These are phyloP conservation scores for Fregata magnificens DNA, from an alignment of 2,113 vertebrate genomes.

Conservation along the genomic window DNA sequence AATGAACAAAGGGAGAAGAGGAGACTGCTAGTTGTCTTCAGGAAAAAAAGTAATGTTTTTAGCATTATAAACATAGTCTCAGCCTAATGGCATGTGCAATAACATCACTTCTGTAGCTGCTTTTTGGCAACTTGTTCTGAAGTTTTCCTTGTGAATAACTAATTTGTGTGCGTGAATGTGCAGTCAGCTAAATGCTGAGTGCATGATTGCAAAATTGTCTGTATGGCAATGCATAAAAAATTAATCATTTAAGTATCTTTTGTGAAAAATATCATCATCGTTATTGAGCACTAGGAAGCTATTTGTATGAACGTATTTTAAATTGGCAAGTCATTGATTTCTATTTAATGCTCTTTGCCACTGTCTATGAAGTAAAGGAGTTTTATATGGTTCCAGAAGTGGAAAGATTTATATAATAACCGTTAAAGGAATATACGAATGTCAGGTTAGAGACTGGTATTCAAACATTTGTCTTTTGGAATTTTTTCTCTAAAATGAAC, in stretches of 20 bases:
- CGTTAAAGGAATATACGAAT: slow-evolving; percentile 45
- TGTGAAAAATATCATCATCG: neutral
- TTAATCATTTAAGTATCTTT: neutral
- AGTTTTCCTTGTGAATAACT: neutral
- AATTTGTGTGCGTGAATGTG: neutral
- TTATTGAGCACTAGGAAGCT: neutral
- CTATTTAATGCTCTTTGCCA: slow-evolving; percentile 31
- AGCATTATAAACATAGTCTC: neutral
- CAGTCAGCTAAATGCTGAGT: neutral
- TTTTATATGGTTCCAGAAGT: slow-evolving; percentile 26
- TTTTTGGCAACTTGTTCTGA: slow-evolving; percentile 1
- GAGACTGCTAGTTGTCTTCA: neutral
- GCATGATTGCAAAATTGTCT: neutral
- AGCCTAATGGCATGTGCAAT: neutral
- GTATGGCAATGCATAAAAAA: neutral
- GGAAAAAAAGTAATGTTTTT: neutral
- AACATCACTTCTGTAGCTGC: neutral
- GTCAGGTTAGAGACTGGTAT: slow-evolving; percentile 44
- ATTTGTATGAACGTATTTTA: slow-evolving; percentile 33
- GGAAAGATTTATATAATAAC: slow-evolving; percentile 52
- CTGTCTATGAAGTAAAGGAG: neutral
- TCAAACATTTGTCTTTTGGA: slow-evolving; percentile 69
- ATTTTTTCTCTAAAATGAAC: slow-evolving; percentile 46
- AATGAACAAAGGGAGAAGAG: neutral
- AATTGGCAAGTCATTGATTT: slow-evolving; percentile 46